These are phyloP conservation scores for Pseudopodoces humilis DNA, from an alignment of 2,113 vertebrate genomes.

Conservation along the genomic window DNA sequence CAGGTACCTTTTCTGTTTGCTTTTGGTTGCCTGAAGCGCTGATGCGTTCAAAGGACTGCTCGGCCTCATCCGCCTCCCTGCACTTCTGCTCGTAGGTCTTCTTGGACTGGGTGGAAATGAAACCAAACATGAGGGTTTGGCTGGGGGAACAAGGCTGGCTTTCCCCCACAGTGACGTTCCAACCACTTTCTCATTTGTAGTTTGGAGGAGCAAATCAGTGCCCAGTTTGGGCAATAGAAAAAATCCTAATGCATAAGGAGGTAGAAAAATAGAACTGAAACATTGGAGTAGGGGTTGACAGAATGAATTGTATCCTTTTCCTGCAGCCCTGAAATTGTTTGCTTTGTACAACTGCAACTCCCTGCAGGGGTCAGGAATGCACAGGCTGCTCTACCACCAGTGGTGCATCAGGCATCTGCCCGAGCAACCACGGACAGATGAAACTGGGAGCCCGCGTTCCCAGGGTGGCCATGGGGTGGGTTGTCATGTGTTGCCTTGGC, in stretches of 20 bases:
- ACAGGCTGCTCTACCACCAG: neutral
- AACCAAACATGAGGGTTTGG: neutral
- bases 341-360: neutral
- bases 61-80: constrained; percentile 87
- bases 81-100: constrained; percentile 90
- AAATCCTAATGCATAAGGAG: neutral
- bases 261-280: neutral
- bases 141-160: neutral
- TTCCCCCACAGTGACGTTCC: neutral
- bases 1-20: constrained; percentile 88
- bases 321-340: neutral
- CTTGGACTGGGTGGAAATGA: constrained; percentile 79
- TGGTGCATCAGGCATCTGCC: neutral
- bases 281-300: neutral
- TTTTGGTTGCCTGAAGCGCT: constrained; percentile 80
- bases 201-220: neutral
- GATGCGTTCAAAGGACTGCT: constrained; percentile 78
- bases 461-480: neutral
- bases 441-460: accelerated
- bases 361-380: neutral
- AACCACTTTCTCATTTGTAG: neutral
- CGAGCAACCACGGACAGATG: accelerated
- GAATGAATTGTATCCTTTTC: neutral
- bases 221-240: neutral
- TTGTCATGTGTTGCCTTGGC: neutral